phyloP scores from a whole-genome alignment of 35 echinoderm and acorn worm species.

The Eucidaris tribuloides region DNA sequence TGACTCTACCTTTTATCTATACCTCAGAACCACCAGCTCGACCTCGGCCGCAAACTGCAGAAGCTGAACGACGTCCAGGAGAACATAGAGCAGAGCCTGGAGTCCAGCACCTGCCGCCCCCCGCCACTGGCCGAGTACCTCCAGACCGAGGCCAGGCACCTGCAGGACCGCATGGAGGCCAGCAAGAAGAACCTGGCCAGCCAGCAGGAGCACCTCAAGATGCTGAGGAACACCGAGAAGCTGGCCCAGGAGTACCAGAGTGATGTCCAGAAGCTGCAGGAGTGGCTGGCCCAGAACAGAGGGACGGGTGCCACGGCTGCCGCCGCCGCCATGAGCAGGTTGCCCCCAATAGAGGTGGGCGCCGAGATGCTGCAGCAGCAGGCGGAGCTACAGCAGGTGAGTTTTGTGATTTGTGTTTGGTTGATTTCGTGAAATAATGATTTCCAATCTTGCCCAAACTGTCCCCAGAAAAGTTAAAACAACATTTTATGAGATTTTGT shows the following conservation, averaged over 20 bases:
- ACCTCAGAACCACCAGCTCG: constrained; percentile 72
- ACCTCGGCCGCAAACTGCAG: constrained; percentile 72
- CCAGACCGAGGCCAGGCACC: constrained; percentile 20
- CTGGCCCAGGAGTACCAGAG: constrained; percentile 82
- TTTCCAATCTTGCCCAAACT: too few species aligned
- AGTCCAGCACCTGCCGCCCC: neutral
- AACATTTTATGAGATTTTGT: too few species aligned
- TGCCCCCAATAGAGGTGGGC: constrained; percentile 51
- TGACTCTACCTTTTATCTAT: too few species aligned
- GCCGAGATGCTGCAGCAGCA: constrained; percentile 82
- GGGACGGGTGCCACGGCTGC: neutral
- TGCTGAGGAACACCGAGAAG: constrained; percentile 54
- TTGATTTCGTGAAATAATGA: too few species aligned
- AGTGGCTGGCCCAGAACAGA: constrained; percentile 50
- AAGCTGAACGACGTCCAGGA: constrained; percentile 63
- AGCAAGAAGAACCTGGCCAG: constrained; percentile 53
- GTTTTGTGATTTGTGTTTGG: too few species aligned
- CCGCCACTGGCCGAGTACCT: constrained; percentile 37
- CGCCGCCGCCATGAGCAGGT: constrained; percentile 2
- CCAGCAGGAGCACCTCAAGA: constrained; percentile 47
- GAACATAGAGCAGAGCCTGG: constrained; percentile 37
- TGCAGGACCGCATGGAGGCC: constrained; percentile 60
- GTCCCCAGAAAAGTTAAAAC: too few species aligned
- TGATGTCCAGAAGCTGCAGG: constrained; percentile 79
- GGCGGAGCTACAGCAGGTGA: constrained; percentile 86